Conservation (phyloP, 2,113 vertebrate species). For the Synchiropus splendidus region DNA sequence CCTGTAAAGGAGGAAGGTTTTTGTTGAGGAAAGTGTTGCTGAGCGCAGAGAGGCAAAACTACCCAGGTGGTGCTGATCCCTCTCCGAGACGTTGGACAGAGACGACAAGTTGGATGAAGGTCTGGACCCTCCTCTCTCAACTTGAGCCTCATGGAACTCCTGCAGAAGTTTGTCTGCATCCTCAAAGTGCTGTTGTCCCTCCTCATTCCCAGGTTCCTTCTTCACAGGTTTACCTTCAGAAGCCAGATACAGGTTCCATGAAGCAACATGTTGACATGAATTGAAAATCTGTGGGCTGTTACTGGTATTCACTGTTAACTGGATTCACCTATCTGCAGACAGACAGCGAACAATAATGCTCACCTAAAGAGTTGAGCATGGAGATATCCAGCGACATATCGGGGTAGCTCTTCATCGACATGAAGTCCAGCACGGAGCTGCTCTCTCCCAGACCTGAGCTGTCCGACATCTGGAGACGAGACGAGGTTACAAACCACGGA, state of each 20-base stretch:
- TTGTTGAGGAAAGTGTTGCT: neutral
- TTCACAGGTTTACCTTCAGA: conserved; percentile 78
- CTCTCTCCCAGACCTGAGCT: conserved; percentile 67
- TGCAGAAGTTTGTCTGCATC: conserved; percentile 87
- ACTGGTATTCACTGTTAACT: no score
- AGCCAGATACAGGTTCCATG: no score
- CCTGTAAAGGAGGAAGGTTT: conserved; percentile 57
- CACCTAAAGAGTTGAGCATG: conserved; percentile 85
- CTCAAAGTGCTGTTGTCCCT: conserved; percentile 80
- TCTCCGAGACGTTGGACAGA: conserved; percentile 87
- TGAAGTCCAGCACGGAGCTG: conserved; percentile 82
- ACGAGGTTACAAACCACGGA: conserved; percentile 2
- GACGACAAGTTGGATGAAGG: conserved; percentile 94
- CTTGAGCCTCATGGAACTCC: conserved; percentile 89
- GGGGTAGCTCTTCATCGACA: conserved; percentile 83
- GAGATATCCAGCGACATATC: conserved; percentile 90
- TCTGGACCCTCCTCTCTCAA: conserved; percentile 83
- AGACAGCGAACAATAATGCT: conserved; percentile 16
- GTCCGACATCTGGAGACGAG: conserved; percentile 68
- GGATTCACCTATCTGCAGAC: no score
- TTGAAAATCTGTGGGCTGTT: no score
- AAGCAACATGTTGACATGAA: neutral
- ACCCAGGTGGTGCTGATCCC: conserved; percentile 89
- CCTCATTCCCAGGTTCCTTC: conserved; percentile 87
- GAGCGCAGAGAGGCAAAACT: conserved; percentile 51